Percentiles rank a stretch among this genome's conserved stretches.
Conservation (phyloP, 2,888 invertebrate species). For the Ptychoptera albimana region DNA sequence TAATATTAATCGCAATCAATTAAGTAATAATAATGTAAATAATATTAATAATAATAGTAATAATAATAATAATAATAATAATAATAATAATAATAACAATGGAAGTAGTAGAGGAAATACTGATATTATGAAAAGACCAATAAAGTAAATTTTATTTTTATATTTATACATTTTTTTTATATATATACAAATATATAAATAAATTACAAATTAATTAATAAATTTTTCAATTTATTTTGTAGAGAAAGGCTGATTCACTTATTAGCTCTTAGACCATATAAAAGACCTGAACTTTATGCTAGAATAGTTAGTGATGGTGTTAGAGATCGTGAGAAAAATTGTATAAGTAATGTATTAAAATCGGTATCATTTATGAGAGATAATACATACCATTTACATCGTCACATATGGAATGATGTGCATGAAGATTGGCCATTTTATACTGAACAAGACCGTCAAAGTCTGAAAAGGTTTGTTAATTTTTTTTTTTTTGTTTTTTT, state of each 20-base stretch:
- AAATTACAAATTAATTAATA: conserved; percentile 3
- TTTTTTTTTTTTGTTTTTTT: no score
- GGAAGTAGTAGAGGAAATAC: conserved; percentile 34
- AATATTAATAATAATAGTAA: conserved; percentile 4
- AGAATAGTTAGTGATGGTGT: conserved; percentile 74
- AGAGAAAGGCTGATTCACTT: conserved; percentile 91
- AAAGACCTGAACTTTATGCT: conserved; percentile 77
- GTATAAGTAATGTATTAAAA: conserved; percentile 60
- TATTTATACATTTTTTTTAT: conserved; percentile 2
- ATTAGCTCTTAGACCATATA: conserved; percentile 82
- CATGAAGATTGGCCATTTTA: conserved; percentile 91
- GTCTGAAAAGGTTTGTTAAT: conserved; percentile 69
- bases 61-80: conserved; percentile 9
- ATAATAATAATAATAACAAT: conserved; percentile 4
- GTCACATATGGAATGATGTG: conserved; percentile 83
- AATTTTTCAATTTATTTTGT: conserved; percentile 29
- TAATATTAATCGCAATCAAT: conserved; percentile 7
- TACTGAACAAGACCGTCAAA: conserved; percentile 72
- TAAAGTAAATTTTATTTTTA: conserved; percentile 39
- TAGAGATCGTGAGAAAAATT: conserved; percentile 62
- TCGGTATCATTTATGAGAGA: conserved; percentile 71
- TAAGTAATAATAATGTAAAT: conserved; percentile 1
- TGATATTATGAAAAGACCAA: conserved; percentile 56
- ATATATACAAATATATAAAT: not conserved
- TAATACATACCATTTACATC: conserved; percentile 76